Base-by-base conservation (phyloP, 2,888 invertebrate genomes). In the Erynnis tages region DNA sequence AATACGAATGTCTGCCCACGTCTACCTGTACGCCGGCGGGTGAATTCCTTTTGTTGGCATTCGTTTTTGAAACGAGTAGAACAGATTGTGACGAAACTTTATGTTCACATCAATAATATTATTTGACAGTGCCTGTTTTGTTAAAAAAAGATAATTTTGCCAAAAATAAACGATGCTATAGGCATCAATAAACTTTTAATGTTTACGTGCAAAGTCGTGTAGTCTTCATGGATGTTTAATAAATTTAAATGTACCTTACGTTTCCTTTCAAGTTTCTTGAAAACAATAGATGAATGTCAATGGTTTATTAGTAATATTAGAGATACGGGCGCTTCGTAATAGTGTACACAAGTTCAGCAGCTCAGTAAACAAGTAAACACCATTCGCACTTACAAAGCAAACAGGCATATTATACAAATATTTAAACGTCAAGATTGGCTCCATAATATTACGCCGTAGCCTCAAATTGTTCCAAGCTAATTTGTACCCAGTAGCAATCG, bases 361-460 rank as follows among this genome's bases (percentile, higher is more conserved):
- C 82, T 81, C 69, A 64, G 81, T 77, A 86, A 86, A 88, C 82
- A 88, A 76, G 77, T 82, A 81, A 85, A 84, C 85, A 83, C 87
- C 86, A 88, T 88, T 88, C 84, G 85, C 85, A 88, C 87, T 87
- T 84, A 86, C 86, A 84, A 82, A 82, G 70, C 79, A 87, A 87
- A 86, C 86, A 87, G 75, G 79, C 76, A 76, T 76, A 81, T n/a
- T n/a, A n/a, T 64, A 79, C 81, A 83, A 88, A 88, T 86, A 87
- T 88, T 87, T 83, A 81, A 81, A 82, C 82, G 72, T 66, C 65
- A 38, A 77, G 74, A 81, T 82, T 82, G 79, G 68, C 70, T 79
- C 69, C 73, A 75, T 71, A 76, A 75, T 71, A 66, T 71, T 76
- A 76, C 63, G 75, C 58, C 67, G 60, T 62, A 73, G 67, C 66